A percentile compares a stretch with the other conserved stretches of the same genome.
These are phyloP conservation scores for Heliconius melpomene DNA, from an alignment of 1,140 invertebrate species.

Conservation along the genomic window DNA sequence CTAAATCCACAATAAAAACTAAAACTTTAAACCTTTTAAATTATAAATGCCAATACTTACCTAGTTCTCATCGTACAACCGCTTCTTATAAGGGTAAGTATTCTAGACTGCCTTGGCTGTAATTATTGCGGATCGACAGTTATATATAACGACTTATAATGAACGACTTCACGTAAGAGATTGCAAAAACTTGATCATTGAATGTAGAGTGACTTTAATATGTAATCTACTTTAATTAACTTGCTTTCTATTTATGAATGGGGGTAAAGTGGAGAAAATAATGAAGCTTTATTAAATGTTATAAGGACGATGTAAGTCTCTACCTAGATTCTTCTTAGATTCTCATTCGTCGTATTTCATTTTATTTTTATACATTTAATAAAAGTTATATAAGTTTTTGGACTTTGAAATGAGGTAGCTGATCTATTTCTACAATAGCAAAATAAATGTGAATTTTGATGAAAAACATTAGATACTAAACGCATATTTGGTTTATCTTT, in stretches of 20 bases:
- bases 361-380: no score
- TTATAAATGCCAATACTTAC: background rate
- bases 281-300: no score
- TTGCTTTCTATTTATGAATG: background rate
- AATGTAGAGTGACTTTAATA: background rate
- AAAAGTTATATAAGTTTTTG: no score
- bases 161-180: slow-evolving; percentile 32
- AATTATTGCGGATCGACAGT: slow-evolving; percentile 32
- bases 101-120: slow-evolving; percentile 6
- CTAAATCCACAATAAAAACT: background rate
- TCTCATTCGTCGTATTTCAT: no score
- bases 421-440: no score
- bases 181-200: slow-evolving; percentile 11
- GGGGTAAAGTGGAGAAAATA: no score
- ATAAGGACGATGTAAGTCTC: no score
- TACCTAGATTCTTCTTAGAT: no score
- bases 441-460: no score
- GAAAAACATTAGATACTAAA: no score
- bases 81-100: background rate
- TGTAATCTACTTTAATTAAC: background rate
- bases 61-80: background rate
- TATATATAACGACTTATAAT: slow-evolving; percentile 39
- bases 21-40: background rate
- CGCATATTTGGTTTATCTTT: no score
- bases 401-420: no score